Base-by-base conservation (phyloP, 2,113 vertebrate genomes). In the Syrrhaptes paradoxus region DNA sequence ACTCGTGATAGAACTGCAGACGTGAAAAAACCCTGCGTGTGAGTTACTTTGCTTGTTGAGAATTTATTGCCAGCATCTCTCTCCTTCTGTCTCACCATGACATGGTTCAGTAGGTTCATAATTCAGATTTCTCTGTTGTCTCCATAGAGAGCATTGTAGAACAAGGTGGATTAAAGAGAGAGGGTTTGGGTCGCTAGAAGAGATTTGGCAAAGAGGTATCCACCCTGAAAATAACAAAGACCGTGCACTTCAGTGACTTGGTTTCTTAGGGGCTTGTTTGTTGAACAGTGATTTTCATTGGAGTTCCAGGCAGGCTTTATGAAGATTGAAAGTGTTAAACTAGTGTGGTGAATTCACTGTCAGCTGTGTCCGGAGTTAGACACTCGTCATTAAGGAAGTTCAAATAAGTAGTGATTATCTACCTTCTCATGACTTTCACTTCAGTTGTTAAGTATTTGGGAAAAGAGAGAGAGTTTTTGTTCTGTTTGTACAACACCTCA, bases 381-480 rank as follows among this genome's bases (percentile, higher is more conserved):
- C 48, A 46, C 14, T 22, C 43, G 26, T 29, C 34, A 31, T 63
- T 49, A 51, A 72, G 49, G n/a, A 48, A 61, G 51, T 65, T 74
- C 46, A 74, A 24, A 48, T 28, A 51, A 36, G 19, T 11, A 52
- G 79, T 46, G 28, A 59, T 41, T 36, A 46, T 67, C 80, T 66
- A 8, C 52, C 89, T 79, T 38, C 43, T 80, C 43, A 17, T 78
- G 61, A 55, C 28, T 75, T 34, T 36, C 24, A 22, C 54, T 90
- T 91, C 63, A 71, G 25, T 45, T 76, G 51, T 46, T 20, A 25
- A 82, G 45, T 58, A n/a, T 79, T 59, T 79, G 38, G 55, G 38
- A 41, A n/a, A 52, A 43, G 26, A 61, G 17, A 3, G 29, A 5
- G 17, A 4, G 2, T 0, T 0, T 43, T 57, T 36, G 15, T 77